Base-by-base conservation (phyloP, 2,113 vertebrate genomes). In the Trichomycterus rosablanca region DNA sequence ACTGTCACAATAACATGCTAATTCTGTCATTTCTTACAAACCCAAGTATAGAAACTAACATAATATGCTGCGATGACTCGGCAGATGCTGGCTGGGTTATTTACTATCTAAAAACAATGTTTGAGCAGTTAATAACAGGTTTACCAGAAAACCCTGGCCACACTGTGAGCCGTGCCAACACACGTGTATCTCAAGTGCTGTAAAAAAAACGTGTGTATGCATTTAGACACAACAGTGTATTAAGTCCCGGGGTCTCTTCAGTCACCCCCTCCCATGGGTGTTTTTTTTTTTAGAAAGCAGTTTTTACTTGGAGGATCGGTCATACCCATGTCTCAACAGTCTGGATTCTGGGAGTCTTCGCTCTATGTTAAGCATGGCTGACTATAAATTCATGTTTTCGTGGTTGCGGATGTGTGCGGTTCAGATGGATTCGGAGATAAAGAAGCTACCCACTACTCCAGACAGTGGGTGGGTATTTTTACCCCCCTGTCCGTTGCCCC, bases 121-220 rank as follows among this genome's bases (percentile, higher is more conserved):
- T 75, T 76, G 76, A 81, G 74, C 71, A 61, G 76, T 76, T 72
- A 61, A 71, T 64, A 66, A 59, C 43, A 46, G 68, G 63, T 69
- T 73, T 59, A 56, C 50, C 51, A 63, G 67, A 20, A 67, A 59
- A 46, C 14, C 54, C 44, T 63, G 50, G 60, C 75, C 74, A 68
- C 73, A 76, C 63, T n/a, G 8, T 22, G 34, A 16, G n/a, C 16
- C 46, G 18, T 43, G 59, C 35, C 58, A 48, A 20, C 32, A 28
- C 1, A 44, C n/a, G n/a, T 44, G 30, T 37, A n/a, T 3, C 7
- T 37, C 11, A 53, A 37, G 3, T 37, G 7, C 52, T 39, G 16
- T 19, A 32, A 52, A 11, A 56, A 8, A 24, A 20, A 7, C 16
- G 23, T 50, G 30, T 19, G 50, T 53, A 18, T 53, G 48, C 28